Conservation (phyloP, 1,140 invertebrate genomes). For the Sycobia sp. region DNA sequence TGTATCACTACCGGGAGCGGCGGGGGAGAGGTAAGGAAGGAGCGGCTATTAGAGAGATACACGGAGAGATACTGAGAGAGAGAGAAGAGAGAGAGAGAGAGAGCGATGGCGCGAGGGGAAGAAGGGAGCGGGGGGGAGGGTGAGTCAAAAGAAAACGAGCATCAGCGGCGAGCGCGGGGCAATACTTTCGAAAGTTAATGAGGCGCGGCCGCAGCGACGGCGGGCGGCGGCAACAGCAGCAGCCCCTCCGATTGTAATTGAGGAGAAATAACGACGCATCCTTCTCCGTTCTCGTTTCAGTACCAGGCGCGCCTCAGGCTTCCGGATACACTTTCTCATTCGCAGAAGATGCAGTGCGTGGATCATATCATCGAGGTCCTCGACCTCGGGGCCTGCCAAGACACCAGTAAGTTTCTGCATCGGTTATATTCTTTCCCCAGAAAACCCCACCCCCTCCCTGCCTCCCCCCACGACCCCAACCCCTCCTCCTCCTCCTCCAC, state of each 20-base stretch:
- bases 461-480: too few species aligned
- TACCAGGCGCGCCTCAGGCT: conserved; percentile 64
- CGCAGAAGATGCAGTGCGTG: conserved; percentile 79
- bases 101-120: neutral
- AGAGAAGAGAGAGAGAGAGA: neutral
- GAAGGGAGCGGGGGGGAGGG: neutral
- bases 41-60: too few species aligned
- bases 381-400: conserved; percentile 76
- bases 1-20: too few species aligned
- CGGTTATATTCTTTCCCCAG: too few species aligned
- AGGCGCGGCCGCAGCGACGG: neutral
- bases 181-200: conserved; percentile 29
- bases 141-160: neutral
- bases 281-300: conserved; percentile 42
- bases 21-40: too few species aligned
- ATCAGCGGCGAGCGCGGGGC: neutral
- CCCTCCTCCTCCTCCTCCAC: too few species aligned
- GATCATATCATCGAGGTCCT: conserved; percentile 81
- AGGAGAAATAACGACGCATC: conserved; percentile 9
- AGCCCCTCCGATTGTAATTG: neutral
- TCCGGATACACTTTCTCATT: conserved; percentile 75
- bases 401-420: conserved; percentile 70
- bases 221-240: neutral
- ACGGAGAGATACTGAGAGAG: too few species aligned
- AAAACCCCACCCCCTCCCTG: too few species aligned